Percentiles rank a stretch among this genome's conserved stretches.
phyloP scores from a whole-genome alignment of 2,113 vertebrate species.

The Pitta sordida region DNA sequence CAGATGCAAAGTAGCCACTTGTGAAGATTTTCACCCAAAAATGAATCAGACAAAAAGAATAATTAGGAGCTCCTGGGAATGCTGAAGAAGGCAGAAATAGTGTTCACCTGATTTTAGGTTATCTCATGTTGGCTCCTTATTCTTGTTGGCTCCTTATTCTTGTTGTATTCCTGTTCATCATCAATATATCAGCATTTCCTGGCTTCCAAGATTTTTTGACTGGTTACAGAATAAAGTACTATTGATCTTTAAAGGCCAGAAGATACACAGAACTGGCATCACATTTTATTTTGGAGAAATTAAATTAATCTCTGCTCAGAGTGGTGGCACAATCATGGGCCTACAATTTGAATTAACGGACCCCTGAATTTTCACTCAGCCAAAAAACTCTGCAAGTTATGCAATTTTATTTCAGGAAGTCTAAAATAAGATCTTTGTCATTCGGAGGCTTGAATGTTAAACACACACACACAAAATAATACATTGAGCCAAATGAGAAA shows the following conservation, averaged over 20 bases:
- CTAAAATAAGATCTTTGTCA: neutral
- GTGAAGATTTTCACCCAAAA: neutral
- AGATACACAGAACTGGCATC: neutral
- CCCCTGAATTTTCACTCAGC: neutral
- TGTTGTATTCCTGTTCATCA: neutral
- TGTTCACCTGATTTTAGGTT: neutral
- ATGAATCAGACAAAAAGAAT: neutral
- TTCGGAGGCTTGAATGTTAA: neutral
- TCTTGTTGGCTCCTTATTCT: neutral
- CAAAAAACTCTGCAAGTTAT: neutral
- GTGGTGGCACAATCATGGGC: neutral
- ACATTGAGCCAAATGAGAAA: neutral
- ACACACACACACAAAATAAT: neutral
- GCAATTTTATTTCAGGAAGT: neutral
- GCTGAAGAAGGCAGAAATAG: neutral
- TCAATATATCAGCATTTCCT: neutral
- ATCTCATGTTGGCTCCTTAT: neutral
- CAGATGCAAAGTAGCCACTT: accelerated
- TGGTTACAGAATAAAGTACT: neutral
- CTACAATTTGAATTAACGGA: neutral
- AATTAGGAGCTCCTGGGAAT: neutral
- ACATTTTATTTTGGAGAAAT: neutral
- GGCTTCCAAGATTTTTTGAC: neutral
- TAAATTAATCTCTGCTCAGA: neutral
- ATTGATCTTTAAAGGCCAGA: neutral